These are phyloP conservation scores for Apteryx mantelli DNA, from an alignment of 2,113 vertebrate genomes.

Conservation along the genomic window DNA sequence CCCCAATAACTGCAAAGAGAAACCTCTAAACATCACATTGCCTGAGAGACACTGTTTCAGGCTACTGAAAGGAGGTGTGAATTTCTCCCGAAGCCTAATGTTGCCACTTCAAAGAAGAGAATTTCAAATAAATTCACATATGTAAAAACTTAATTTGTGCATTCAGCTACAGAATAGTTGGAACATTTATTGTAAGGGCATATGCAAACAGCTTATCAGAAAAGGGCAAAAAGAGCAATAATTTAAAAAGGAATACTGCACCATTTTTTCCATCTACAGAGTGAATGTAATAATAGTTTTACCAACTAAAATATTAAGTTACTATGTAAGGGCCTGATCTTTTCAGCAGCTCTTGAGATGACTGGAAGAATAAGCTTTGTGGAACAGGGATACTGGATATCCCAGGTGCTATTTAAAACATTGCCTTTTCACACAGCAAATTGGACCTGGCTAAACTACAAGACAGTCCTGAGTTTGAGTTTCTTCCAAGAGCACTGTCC, in stretches of 20 bases:
- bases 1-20: not conserved
- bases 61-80: not conserved
- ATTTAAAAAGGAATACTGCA: not conserved
- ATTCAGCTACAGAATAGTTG: not conserved
- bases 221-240: not conserved
- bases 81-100: not conserved
- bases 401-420: not conserved
- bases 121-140: not conserved
- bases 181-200: not conserved
- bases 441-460: not conserved
- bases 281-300: not conserved
- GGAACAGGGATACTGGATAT: not conserved
- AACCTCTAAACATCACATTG: not conserved
- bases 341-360: not conserved
- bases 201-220: not conserved
- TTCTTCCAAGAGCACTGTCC: not conserved
- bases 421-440: not conserved
- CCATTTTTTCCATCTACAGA: not conserved
- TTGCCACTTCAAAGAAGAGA: conserved; percentile 10
- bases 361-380: not conserved
- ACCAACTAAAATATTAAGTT: conserved; percentile 11
- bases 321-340: not conserved
- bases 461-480: not conserved
- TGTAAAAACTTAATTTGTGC: not conserved
- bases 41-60: not conserved